Evolutionary conservation across 2,113 vertebrate species (phyloP).

Genomic region (Sula dactylatra): DNA sequence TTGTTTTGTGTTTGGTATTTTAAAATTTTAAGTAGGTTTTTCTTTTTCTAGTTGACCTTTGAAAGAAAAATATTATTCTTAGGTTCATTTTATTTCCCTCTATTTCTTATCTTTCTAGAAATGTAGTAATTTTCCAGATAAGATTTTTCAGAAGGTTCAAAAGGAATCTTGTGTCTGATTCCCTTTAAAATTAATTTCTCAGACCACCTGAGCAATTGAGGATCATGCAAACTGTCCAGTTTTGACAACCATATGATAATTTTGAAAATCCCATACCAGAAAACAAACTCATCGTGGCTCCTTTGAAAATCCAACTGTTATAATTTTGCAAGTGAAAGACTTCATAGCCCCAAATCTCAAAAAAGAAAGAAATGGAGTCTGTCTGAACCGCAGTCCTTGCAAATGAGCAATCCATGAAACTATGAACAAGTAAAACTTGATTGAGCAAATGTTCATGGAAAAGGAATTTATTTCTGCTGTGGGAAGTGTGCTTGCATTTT

Average conservation of each 20-base stretch:
- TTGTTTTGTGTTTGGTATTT: not conserved
- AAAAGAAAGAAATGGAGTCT: not conserved
- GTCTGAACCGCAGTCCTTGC: not conserved
- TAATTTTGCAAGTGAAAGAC: not conserved
- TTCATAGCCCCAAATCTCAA: not conserved
- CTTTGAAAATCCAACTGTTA: not conserved
- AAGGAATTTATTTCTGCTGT: not conserved
- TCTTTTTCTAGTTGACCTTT: not conserved
- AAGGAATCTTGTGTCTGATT: not conserved
- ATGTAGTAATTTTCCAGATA: not conserved
- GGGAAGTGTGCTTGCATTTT: not conserved
- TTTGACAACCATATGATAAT: not conserved
- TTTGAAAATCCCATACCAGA: not conserved
- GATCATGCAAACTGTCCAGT: not conserved
- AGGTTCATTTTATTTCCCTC: not conserved
- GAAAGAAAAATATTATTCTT: not conserved
- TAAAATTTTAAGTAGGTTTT: not conserved
- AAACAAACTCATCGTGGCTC: not conserved
- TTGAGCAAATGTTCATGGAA: not conserved
- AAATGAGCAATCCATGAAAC: not conserved
- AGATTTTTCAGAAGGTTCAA: not conserved
- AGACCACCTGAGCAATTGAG: not conserved
- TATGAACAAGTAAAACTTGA: not conserved
- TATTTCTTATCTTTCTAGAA: not conserved
- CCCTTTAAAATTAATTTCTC: not conserved